Evolutionary conservation across 2,888 invertebrate genomes (phyloP).

Genomic region (Cryptosula pallasiana): DNA sequence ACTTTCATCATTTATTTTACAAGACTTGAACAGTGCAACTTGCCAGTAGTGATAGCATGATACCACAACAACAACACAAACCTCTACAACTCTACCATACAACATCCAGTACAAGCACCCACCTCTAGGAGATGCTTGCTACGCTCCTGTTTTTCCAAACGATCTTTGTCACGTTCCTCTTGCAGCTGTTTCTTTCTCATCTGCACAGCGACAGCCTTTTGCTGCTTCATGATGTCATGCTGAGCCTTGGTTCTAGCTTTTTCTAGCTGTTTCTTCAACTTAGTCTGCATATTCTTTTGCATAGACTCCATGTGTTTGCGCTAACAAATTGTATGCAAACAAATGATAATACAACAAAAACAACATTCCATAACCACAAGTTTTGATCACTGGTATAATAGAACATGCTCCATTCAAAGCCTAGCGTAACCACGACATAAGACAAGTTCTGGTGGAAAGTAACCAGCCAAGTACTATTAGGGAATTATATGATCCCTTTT

Average conservation of each 20-base stretch:
- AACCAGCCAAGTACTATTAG: no score
- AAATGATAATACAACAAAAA: no score
- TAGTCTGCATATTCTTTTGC: constrained; percentile 47
- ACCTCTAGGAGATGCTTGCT: constrained; percentile 1
- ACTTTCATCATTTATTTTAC: no score
- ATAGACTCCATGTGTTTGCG: constrained; percentile 35
- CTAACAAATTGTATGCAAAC: no score
- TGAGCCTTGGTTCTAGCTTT: constrained; percentile 37
- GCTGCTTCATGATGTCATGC: constrained; percentile 34
- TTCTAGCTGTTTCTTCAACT: constrained; percentile 43
- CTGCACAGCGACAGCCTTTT: constrained; percentile 24
- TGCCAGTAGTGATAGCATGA: no score
- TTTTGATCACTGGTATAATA: no score
- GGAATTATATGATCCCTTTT: no score
- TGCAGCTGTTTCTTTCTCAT: constrained; percentile 26
- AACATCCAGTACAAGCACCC: background rate
- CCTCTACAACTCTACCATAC: background rate
- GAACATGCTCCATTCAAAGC: no score
- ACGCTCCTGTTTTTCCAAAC: constrained; percentile 22
- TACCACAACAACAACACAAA: background rate
- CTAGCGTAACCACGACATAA: no score
- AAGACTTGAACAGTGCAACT: no score
- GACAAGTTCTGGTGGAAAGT: no score
- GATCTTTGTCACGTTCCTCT: background rate
- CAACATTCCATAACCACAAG: no score